Conservation (phyloP, 2,797 vertebrate species). For the Takifugu rubripes region DNA sequence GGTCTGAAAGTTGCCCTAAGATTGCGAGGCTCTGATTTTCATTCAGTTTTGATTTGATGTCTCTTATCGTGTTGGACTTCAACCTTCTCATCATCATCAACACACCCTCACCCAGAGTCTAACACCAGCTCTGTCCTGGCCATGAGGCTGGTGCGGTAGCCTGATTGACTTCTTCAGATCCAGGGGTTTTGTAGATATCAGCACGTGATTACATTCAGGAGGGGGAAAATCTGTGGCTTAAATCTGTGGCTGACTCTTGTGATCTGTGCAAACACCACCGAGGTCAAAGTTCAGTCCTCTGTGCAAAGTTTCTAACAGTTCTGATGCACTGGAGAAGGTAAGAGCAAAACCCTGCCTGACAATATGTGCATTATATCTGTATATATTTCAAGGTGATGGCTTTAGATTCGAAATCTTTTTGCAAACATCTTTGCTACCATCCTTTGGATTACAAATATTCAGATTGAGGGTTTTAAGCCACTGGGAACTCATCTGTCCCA, state of each 20-base stretch:
- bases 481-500: slow-evolving; percentile 11
- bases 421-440: background rate
- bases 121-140: too few species aligned
- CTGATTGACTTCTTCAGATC: too few species aligned
- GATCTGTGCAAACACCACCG: slow-evolving; percentile 51
- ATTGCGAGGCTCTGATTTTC: slow-evolving; percentile 26
- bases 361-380: too few species aligned
- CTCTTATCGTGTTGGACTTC: background rate
- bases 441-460: background rate
- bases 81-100: slow-evolving; percentile 3
- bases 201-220: too few species aligned
- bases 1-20: slow-evolving; percentile 35
- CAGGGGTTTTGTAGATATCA: too few species aligned
- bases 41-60: slow-evolving; percentile 15
- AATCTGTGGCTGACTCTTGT: slow-evolving; percentile 42
- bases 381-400: too few species aligned
- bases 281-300: slow-evolving; percentile 65
- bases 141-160: too few species aligned
- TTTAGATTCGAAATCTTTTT: too few species aligned
- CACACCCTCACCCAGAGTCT: too few species aligned
- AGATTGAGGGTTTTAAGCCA: slow-evolving; percentile 20
- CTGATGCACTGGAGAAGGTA: slow-evolving; percentile 54
- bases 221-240: too few species aligned
- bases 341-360: slow-evolving; percentile 29
- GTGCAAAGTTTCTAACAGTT: slow-evolving; percentile 54